phyloP scores from a whole-genome alignment of 2,888 invertebrate species.

The Chydorus sphaericus region DNA sequence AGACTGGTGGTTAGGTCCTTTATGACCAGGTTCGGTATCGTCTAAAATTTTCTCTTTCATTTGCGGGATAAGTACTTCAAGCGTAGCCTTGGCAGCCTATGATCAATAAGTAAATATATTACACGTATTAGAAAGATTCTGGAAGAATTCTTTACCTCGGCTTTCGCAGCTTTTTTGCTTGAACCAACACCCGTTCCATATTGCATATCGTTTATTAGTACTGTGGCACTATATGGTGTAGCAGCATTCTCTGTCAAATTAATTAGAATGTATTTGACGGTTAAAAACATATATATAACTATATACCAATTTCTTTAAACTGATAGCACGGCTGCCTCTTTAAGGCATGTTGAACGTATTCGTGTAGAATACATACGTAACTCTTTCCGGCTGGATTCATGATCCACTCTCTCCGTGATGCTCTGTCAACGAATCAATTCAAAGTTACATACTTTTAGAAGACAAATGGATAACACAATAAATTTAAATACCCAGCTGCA shows the following conservation, averaged over 20 bases:
- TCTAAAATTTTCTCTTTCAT: conserved; percentile 46
- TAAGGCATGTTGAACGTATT: conserved; percentile 88
- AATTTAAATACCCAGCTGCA: neutral
- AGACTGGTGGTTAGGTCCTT: conserved; percentile 12
- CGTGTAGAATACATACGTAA: conserved; percentile 89
- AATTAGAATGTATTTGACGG: neutral
- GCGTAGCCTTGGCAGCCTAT: conserved; percentile 72
- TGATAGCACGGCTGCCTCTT: conserved; percentile 86
- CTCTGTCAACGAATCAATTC: neutral
- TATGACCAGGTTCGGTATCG: conserved; percentile 21
- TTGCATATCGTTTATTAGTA: conserved; percentile 77
- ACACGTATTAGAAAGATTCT: too few relatives aligned
- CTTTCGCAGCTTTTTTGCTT: conserved; percentile 91
- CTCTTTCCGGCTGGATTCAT: conserved; percentile 96
- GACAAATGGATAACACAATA: neutral
- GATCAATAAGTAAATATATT: too few relatives aligned
- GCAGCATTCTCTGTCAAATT: conserved; percentile 61
- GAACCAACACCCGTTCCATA: conserved; percentile 89
- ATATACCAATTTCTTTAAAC: conserved; percentile 65
- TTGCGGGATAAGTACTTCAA: conserved; percentile 83
- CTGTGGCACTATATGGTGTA: conserved; percentile 85
- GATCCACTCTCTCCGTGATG: conserved; percentile 62
- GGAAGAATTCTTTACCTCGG: too few relatives aligned
- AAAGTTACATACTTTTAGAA: neutral
- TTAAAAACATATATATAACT: neutral